Conservation (phyloP, 1,140 invertebrate species). For the Lethrus apterus region DNA sequence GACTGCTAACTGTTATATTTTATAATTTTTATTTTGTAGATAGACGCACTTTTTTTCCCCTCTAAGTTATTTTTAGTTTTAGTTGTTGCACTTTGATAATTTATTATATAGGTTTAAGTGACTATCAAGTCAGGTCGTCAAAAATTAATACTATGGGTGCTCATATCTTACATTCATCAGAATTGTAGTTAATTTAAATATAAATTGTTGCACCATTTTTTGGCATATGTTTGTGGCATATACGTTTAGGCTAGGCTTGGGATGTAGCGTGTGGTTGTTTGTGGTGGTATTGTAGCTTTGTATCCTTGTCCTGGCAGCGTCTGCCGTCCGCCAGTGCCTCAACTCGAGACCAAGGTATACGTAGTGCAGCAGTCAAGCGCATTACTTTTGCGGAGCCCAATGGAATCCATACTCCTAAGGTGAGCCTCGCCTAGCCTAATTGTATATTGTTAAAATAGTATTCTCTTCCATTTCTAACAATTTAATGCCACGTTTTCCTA, state of each 20-base stretch:
- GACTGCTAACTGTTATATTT: conserved; percentile 22
- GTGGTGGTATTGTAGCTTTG: conserved; percentile 37
- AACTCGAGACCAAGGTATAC: conserved; percentile 28
- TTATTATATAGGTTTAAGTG: conserved; percentile 4
- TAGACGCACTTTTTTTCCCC: conserved; percentile 9
- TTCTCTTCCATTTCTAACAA: conserved; percentile 14
- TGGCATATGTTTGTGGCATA: conserved; percentile 2
- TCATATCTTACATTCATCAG: conserved; percentile 4
- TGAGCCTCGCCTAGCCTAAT: conserved; percentile 32
- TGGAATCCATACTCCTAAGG: conserved; percentile 36
- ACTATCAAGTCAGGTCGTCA: not conserved
- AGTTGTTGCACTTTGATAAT: conserved; percentile 12
- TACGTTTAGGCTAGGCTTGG: conserved; percentile 25
- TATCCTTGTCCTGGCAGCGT: conserved; percentile 38
- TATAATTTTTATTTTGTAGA: conserved; percentile 17
- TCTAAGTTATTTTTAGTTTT: conserved; percentile 15
- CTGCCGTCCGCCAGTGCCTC: conserved; percentile 33
- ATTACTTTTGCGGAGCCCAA: conserved; percentile 41
- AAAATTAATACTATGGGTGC: conserved; percentile 2
- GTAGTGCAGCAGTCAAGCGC: conserved; percentile 42
- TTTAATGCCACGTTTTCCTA: too few relatives aligned
- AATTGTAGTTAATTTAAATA: too few relatives aligned
- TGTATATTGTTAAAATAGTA: conserved; percentile 1
- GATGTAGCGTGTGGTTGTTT: conserved; percentile 29
- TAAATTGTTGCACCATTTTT: conserved; percentile 1